Conservation (phyloP, 1,140 invertebrate species). For the Onthophagus taurus region DNA sequence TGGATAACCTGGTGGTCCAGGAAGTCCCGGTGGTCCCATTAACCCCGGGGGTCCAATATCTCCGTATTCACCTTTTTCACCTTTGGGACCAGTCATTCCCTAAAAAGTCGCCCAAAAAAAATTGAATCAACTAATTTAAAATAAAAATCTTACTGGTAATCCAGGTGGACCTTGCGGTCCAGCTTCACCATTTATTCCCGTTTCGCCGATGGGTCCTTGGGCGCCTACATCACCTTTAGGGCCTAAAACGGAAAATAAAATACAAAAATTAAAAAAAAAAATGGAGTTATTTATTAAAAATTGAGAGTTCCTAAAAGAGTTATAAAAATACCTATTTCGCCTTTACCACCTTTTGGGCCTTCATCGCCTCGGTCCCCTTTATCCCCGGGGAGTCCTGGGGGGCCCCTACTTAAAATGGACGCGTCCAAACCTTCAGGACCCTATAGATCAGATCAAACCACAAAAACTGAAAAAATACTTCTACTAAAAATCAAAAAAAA, state of each 20-base stretch:
- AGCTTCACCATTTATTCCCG: conserved; percentile 71
- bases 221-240: conserved; percentile 47
- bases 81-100: conserved; percentile 74
- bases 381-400: conserved; percentile 39
- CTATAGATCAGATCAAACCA: not conserved
- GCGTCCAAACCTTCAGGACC: conserved; percentile 35
- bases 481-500: no score
- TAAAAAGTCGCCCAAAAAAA: conserved; percentile 25
- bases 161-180: conserved; percentile 80
- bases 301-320: not conserved
- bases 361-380: conserved; percentile 51
- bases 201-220: conserved; percentile 66
- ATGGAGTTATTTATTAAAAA: not conserved
- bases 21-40: conserved; percentile 63
- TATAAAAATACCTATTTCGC: conserved; percentile 51
- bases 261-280: conserved; percentile 1
- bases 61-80: conserved; percentile 82
- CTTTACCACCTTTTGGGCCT: conserved; percentile 79
- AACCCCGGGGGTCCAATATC: conserved; percentile 84
- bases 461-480: not conserved
- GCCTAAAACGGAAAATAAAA: conserved; percentile 22
- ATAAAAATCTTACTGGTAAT: conserved; percentile 48
- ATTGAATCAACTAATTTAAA: not conserved
- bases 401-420: conserved; percentile 37
- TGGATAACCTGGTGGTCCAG: conserved; percentile 72